Evolutionary conservation across 2,888 invertebrate genomes (phyloP).

Genomic region (Quadriops clusia): DNA sequence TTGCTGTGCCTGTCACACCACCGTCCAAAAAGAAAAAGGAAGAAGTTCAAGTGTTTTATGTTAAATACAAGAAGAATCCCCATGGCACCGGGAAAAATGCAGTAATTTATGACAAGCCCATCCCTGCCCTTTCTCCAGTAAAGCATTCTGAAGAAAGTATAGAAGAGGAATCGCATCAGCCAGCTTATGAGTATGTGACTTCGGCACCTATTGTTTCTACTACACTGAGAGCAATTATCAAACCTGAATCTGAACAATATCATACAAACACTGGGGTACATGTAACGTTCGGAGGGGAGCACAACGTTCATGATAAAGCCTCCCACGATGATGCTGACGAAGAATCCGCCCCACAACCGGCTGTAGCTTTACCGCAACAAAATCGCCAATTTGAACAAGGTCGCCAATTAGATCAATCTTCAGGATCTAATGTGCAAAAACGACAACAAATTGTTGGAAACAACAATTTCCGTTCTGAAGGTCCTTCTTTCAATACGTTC

Average conservation of each 20-base stretch:
- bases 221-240: conserved; percentile 71
- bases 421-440: conserved; percentile 8
- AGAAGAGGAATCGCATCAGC: conserved; percentile 43
- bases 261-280: conserved; percentile 71
- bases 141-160: conserved; percentile 42
- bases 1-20: conserved; percentile 41
- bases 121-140: conserved; percentile 65
- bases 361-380: conserved; percentile 42
- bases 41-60: conserved; percentile 82
- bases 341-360: conserved; percentile 54
- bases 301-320: conserved; percentile 41
- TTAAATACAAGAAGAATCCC: conserved; percentile 79
- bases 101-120: conserved; percentile 67
- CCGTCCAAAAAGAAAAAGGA: conserved; percentile 50
- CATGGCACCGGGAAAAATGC: conserved; percentile 56
- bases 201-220: conserved; percentile 54
- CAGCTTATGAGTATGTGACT: conserved; percentile 24
- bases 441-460: conserved; percentile 5
- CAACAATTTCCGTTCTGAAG: conserved; percentile 6
- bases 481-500: too few species aligned
- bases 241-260: conserved; percentile 75
- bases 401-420: conserved; percentile 7
- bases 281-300: conserved; percentile 63
- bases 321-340: conserved; percentile 42
- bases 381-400: too few species aligned